phyloP scores from a whole-genome alignment of 2,888 invertebrate genomes.

The Netelia melanura region DNA sequence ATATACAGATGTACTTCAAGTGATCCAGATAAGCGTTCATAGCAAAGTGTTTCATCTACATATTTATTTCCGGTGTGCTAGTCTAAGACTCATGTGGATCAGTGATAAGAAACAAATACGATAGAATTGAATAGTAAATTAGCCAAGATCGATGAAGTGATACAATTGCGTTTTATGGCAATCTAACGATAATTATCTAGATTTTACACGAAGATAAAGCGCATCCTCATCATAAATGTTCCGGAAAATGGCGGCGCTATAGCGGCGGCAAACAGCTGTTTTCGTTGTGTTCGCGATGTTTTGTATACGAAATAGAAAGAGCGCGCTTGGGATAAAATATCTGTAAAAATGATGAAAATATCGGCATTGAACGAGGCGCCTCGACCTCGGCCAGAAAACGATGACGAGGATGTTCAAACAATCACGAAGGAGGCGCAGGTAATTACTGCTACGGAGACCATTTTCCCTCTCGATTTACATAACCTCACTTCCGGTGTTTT shows the following conservation, averaged over 20 bases:
- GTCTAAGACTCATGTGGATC: neutral
- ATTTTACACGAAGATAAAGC: neutral
- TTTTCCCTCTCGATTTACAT: conserved; percentile 39
- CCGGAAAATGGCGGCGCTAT: conserved; percentile 66
- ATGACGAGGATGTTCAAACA: conserved; percentile 86
- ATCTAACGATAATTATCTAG: neutral
- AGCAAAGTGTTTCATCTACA: neutral
- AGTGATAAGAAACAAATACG: neutral
- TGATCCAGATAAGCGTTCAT: neutral
- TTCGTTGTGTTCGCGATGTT: conserved; percentile 16
- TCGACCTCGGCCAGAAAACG: conserved; percentile 87
- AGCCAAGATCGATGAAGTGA: neutral
- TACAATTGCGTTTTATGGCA: neutral
- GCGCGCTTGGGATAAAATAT: conserved; percentile 51
- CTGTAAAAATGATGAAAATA: conserved; percentile 87
- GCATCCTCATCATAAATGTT: conserved; percentile 9
- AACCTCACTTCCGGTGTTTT: conserved; percentile 56
- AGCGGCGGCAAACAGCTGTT: conserved; percentile 61
- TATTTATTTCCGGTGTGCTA: neutral
- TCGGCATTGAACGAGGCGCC: conserved; percentile 89
- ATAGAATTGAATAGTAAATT: neutral
- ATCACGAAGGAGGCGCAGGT: conserved; percentile 88
- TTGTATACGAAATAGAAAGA: conserved; percentile 46
- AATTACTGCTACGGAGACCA: conserved; percentile 56
- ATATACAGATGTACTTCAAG: neutral